A percentile compares a stretch with the other conserved stretches of the same genome.
Conservation (phyloP, 2,888 invertebrate species). For the Leptinotarsa tumamoca region DNA sequence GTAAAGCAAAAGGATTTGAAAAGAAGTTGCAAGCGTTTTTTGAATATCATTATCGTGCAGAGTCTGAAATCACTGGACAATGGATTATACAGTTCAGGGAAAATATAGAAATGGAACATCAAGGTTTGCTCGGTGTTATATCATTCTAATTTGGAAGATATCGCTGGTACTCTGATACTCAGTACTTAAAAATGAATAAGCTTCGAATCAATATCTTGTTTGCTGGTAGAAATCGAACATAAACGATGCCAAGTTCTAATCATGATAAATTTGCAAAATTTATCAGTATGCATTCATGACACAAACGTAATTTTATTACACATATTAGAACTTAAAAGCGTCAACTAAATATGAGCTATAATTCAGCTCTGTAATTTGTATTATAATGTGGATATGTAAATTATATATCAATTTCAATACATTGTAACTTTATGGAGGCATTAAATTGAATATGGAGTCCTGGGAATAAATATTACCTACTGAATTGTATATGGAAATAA, state of each 20-base stretch:
- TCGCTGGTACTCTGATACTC: background rate
- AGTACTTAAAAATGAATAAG: background rate
- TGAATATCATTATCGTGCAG: too few species aligned
- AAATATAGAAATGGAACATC: too few species aligned
- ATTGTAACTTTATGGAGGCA: constrained; percentile 58
- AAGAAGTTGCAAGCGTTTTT: too few species aligned
- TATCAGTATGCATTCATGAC: constrained; percentile 12
- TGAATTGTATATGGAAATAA: constrained; percentile 40
- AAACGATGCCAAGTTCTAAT: constrained; percentile 7
- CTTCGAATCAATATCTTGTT: constrained; percentile 1
- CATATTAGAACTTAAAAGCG: constrained; percentile 36
- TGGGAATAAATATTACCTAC: constrained; percentile 37
- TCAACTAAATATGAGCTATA: constrained; percentile 55
- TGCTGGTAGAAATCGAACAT: background rate
- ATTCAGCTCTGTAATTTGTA: constrained; percentile 58
- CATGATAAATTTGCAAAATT: constrained; percentile 25
- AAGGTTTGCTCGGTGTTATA: too few species aligned
- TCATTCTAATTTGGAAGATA: too few species aligned
- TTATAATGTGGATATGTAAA: constrained; percentile 60
- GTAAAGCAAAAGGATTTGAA: too few species aligned
- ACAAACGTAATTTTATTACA: constrained; percentile 25
- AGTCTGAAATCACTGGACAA: too few species aligned
- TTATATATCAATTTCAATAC: constrained; percentile 59
- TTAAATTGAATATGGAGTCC: constrained; percentile 56
- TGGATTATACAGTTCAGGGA: too few species aligned